phyloP scores from a whole-genome alignment of 2,797 vertebrate genomes.

The Stomatorhinus walkeri region DNA sequence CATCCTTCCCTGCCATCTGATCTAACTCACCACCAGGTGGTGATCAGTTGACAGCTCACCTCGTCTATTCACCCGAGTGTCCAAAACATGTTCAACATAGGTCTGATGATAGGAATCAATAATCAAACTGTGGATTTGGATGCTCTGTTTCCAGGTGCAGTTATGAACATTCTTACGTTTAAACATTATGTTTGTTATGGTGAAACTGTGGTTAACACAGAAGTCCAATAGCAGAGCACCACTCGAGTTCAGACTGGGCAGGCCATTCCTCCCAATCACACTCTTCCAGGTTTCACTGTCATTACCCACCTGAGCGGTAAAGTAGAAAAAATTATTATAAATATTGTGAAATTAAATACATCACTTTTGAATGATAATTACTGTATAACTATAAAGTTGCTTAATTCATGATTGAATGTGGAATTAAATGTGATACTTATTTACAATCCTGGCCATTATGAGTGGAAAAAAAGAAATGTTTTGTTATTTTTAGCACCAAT shows the following conservation, averaged over 20 bases:
- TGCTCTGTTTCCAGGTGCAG: not conserved
- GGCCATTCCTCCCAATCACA: not conserved
- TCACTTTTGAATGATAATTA: not conserved
- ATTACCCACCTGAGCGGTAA: not conserved
- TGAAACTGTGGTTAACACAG: not conserved
- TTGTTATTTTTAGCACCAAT: not conserved
- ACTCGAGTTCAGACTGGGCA: not conserved
- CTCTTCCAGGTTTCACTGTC: not conserved
- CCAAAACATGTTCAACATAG: not conserved
- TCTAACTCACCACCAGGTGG: not conserved
- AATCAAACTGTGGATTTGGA: not conserved
- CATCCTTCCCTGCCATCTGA: not conserved
- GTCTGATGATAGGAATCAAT: not conserved
- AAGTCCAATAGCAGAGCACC: not conserved
- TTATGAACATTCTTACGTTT: not conserved
- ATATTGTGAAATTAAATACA: not conserved
- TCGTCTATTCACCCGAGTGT: not conserved
- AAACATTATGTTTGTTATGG: not conserved
- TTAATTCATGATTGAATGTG: not conserved
- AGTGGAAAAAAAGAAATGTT: not conserved
- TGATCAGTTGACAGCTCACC: not conserved
- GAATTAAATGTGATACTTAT: not conserved
- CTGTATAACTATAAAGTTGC: not conserved
- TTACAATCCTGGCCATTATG: not conserved
- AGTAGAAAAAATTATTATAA: not conserved